phyloP scores from a whole-genome alignment of 1,140 invertebrate species.

The Galleria mellonella region DNA sequence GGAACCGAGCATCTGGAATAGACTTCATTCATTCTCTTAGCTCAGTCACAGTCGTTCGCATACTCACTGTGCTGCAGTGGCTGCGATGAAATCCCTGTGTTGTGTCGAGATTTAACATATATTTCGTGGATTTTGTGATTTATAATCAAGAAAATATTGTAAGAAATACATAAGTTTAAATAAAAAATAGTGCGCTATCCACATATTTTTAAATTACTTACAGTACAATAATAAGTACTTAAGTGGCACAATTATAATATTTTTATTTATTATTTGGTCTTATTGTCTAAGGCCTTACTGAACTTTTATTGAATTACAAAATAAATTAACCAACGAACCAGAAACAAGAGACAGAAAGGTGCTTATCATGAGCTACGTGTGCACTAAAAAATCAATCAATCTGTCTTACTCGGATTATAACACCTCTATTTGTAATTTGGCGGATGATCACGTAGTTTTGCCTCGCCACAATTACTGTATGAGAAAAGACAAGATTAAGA shows the following conservation, averaged over 20 bases:
- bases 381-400: constrained; percentile 33
- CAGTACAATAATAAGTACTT: no score
- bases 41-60: no score
- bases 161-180: no score
- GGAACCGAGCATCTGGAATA: no score
- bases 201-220: no score
- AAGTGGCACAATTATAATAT: not conserved
- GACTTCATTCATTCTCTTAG: no score
- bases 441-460: constrained; percentile 25
- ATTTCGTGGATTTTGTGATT: no score
- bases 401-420: constrained; percentile 15
- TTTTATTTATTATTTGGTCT: constrained; percentile 22
- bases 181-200: no score
- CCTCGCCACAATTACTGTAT: constrained; percentile 27
- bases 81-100: no score
- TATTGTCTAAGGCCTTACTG: constrained; percentile 21
- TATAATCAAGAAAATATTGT: no score
- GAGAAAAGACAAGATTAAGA: constrained; percentile 44
- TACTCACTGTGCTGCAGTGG: no score
- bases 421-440: constrained; percentile 10
- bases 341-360: not conserved
- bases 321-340: not conserved
- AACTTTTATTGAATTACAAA: not conserved
- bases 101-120: no score
- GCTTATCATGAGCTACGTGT: constrained; percentile 49